A percentile compares a stretch with the other conserved stretches of the same genome.
Conservation (phyloP, 2,113 vertebrate genomes). For the Beaufortia kweichowensis region DNA sequence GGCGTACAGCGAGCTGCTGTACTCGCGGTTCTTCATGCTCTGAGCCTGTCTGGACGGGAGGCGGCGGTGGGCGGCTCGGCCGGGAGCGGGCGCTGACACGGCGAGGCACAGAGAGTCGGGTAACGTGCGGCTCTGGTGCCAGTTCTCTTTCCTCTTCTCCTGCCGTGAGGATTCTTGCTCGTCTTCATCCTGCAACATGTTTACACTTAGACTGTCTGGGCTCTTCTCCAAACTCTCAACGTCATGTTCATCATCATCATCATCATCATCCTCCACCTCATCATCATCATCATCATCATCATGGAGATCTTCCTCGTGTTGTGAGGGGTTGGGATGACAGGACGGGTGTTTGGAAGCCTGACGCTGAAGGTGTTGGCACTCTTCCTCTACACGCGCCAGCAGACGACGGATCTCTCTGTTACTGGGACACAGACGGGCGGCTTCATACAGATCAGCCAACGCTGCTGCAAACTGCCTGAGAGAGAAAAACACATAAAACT, state of each 20-base stretch:
- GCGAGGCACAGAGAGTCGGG: slow-evolving; percentile 76
- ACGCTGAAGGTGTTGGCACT: slow-evolving; percentile 85
- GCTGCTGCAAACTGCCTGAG: slow-evolving; percentile 89
- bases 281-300: slow-evolving; percentile 47
- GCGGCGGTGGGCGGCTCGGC: slow-evolving; percentile 71
- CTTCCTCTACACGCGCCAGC: slow-evolving; percentile 89
- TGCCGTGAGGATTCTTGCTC: slow-evolving; percentile 56
- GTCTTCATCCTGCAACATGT: slow-evolving; percentile 54
- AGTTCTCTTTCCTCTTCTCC: slow-evolving; percentile 67
- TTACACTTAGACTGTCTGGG: slow-evolving; percentile 41
- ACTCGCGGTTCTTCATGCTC: slow-evolving; percentile 87
- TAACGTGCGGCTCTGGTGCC: slow-evolving; percentile 77
- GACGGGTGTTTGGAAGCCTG: slow-evolving; percentile 70
- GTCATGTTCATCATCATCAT: slow-evolving; percentile 60
- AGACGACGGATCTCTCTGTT: slow-evolving; percentile 92
- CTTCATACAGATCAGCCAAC: slow-evolving; percentile 89
- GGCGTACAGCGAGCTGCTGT: slow-evolving; percentile 78
- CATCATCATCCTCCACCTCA: slow-evolving; percentile 46
- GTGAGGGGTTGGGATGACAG: slow-evolving; percentile 69
- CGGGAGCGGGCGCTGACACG: slow-evolving; percentile 62
- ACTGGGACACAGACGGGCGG: slow-evolving; percentile 87
- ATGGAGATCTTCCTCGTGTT: slow-evolving; percentile 79
- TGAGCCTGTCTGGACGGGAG: slow-evolving; percentile 80
- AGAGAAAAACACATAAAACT: neutral
- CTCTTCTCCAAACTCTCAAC: slow-evolving; percentile 42